Conservation (phyloP, 2,797 vertebrate species). For the Leuciscus waleckii region DNA sequence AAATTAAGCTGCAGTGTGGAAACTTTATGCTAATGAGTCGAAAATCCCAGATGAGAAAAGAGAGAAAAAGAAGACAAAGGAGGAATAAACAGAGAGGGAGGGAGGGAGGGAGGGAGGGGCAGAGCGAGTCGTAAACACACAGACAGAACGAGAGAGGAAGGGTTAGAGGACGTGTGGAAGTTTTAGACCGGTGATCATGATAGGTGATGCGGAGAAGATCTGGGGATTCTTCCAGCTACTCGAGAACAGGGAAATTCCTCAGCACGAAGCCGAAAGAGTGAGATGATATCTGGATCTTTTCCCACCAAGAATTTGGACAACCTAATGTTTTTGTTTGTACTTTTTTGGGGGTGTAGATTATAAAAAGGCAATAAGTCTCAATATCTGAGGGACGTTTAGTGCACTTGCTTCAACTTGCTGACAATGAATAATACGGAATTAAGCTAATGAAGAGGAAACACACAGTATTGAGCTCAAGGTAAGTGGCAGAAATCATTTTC, state of each 20-base stretch:
- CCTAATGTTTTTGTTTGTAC: neutral
- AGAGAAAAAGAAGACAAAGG: conserved; percentile 30
- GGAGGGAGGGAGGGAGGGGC: conserved; percentile 41
- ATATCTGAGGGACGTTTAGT: neutral
- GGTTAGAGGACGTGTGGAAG: conserved; percentile 64
- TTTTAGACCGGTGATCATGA: conserved; percentile 72
- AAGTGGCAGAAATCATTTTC: conserved; percentile 2
- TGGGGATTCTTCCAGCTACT: conserved; percentile 69
- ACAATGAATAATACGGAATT: neutral
- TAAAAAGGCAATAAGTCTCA: conserved; percentile 34
- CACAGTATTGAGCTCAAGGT: conserved; percentile 32
- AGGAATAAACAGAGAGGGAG: conserved; percentile 45
- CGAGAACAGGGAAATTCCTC: conserved; percentile 67
- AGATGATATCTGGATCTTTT: conserved; percentile 67
- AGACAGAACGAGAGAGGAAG: conserved; percentile 47
- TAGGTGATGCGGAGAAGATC: conserved; percentile 71
- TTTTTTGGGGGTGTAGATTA: conserved; percentile 39
- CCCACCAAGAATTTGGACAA: conserved; percentile 39
- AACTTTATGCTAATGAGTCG: neutral
- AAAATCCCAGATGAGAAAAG: conserved; percentile 9
- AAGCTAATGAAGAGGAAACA: neutral
- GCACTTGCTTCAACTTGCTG: conserved; percentile 1
- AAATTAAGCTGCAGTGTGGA: conserved; percentile 3
- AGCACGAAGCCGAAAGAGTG: conserved; percentile 64
- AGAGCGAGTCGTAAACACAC: conserved; percentile 28